A percentile compares a stretch with the other conserved stretches of the same genome.
These are phyloP conservation scores for Drosophila pallidifrons DNA, from an alignment of 1,140 invertebrate species.

Conservation along the genomic window DNA sequence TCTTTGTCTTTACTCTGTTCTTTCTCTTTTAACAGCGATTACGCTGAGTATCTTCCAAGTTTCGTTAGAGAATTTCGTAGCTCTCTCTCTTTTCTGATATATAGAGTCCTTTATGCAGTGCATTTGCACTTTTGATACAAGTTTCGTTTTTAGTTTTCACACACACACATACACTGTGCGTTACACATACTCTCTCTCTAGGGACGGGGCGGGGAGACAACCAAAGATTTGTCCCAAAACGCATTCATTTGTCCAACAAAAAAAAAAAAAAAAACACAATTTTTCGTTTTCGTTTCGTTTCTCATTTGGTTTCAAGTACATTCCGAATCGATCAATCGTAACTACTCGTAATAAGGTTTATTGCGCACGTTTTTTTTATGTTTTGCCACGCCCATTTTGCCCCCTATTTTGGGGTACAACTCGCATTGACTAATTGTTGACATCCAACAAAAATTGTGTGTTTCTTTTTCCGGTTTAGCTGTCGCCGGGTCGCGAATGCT, in stretches of 20 bases:
- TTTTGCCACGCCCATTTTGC: neutral
- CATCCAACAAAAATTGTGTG: too few species aligned
- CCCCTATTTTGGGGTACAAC: too few species aligned
- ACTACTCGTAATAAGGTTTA: constrained; percentile 37
- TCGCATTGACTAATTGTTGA: too few species aligned
- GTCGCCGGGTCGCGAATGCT: constrained; percentile 91
- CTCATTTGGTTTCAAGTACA: constrained; percentile 47
- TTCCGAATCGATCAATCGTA: constrained; percentile 46
- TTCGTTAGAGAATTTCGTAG: constrained; percentile 21
- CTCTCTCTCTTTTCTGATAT: neutral
- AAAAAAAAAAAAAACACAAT: neutral
- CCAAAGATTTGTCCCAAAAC: constrained; percentile 2
- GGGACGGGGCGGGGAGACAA: neutral
- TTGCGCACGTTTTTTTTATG: constrained; percentile 12
- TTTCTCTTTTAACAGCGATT: constrained; percentile 12
- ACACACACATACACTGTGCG: constrained; percentile 16
- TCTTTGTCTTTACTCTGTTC: neutral
- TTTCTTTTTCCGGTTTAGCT: constrained; percentile 86
- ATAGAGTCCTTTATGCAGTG: constrained; percentile 12
- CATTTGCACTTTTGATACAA: neutral
- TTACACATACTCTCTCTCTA: constrained; percentile 9
- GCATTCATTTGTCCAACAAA: constrained; percentile 23
- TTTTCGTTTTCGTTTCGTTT: constrained; percentile 31
- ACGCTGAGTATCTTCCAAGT: constrained; percentile 10
- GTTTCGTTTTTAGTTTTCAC: neutral